Evolutionary conservation across 2,888 invertebrate genomes (phyloP).

Genomic region (Drosophila robusta): DNA sequence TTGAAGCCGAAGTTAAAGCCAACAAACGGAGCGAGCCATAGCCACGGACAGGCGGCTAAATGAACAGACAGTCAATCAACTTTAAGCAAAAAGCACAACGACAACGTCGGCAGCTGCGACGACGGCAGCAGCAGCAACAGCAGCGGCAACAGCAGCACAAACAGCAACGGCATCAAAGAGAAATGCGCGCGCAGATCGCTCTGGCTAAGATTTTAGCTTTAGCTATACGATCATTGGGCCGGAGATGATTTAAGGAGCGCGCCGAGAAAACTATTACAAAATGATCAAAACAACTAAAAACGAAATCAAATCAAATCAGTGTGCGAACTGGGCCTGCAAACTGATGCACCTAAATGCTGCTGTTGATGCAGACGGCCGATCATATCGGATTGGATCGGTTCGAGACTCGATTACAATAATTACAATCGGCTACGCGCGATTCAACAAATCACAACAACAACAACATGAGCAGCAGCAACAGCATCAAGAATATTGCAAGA

Average conservation of each 20-base stretch:
- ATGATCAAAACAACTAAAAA: conserved; percentile 71
- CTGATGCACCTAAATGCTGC: conserved; percentile 37
- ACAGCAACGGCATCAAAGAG: conserved; percentile 65
- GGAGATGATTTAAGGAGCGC: conserved; percentile 75
- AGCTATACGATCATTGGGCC: conserved; percentile 31
- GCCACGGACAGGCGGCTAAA: conserved; percentile 72
- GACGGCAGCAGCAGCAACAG: conserved; percentile 11
- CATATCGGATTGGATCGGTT: conserved; percentile 80
- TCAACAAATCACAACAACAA: conserved; percentile 68
- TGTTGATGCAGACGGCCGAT: conserved; percentile 40
- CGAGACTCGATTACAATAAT: conserved; percentile 84
- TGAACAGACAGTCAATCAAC: conserved; percentile 80
- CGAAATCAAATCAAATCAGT: conserved; percentile 70
- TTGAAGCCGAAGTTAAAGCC: conserved; percentile 46
- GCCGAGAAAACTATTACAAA: conserved; percentile 76
- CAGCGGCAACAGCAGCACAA: conserved; percentile 18
- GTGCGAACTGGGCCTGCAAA: conserved; percentile 62
- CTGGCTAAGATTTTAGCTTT: conserved; percentile 20
- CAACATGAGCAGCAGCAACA: neutral
- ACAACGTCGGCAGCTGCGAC: conserved; percentile 38
- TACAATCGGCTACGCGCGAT: conserved; percentile 83
- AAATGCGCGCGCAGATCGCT: conserved; percentile 56
- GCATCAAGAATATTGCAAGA: conserved; percentile 7
- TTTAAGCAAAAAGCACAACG: conserved; percentile 75
- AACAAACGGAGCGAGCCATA: conserved; percentile 67